Evolutionary conservation across 2,888 invertebrate species (phyloP), one percentile per base, ranked within the genome.

Genomic region (Escarpia spicata): DNA sequence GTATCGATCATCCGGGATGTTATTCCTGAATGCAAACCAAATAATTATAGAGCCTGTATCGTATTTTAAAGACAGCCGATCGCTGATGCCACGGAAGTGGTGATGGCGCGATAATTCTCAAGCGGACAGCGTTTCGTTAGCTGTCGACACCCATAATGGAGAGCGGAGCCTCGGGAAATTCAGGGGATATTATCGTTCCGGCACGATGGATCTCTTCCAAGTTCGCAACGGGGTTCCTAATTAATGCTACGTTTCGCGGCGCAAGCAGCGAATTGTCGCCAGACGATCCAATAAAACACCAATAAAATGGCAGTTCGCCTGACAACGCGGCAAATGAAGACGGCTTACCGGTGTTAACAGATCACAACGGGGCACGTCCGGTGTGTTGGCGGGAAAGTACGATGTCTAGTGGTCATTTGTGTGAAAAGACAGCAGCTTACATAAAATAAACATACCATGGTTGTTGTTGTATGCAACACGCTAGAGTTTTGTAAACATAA

Each of bases 281-380:
- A 75, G 75, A 75, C 75, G 75, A 75, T 75, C 75, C 75, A 75
- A 75, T 75, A 75, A 75, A 75, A 75, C 75, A 2, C 19, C 75
- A 26, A 75, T 75, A 75, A 75, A 75, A 75, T 75, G 75, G n/a
- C 75, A 26, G 75, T n/a, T 75, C 75, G n/a, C 15, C 75, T 75
- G 75, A 75, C 75, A n/a, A 52, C n/a, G n/a, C n/a, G 75, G 75
- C 75, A 75, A 75, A 75, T 75, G 75, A 75, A 75, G 75, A 75
- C 75, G 75, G 75, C 75, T 75, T 75, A n/a, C 26, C 26, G 75
- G 19, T 75, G 75, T 26, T 26, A 75, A 75, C 75, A 26, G 19
- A 75, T 26, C 75, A 26, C 75, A 3, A 26, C 75, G 75, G 75
- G 75, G 19, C n/a, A 75, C 75, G 75, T 75, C 75, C 75, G 75